A percentile compares a stretch with the other conserved stretches of the same genome.
Conservation (phyloP, 2,113 vertebrate species). For the Pagrus major region DNA sequence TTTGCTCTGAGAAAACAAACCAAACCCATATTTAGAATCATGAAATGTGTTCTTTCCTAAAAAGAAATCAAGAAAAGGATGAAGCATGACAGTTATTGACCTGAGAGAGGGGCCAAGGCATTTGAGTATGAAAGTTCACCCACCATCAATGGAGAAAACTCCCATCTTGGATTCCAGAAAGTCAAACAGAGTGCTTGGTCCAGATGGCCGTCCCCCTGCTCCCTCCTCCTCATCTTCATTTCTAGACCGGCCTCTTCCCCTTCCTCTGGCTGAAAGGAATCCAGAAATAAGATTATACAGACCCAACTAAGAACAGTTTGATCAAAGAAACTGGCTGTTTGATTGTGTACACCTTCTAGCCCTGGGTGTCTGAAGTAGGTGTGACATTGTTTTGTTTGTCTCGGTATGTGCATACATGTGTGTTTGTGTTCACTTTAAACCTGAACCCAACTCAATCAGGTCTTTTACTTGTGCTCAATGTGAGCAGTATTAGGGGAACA, state of each 20-base stretch:
- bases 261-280: constrained; percentile 83
- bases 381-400: background rate
- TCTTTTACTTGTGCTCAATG: background rate
- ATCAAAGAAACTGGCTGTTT: constrained; percentile 1
- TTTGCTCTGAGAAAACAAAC: constrained; percentile 87
- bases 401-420: background rate
- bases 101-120: background rate
- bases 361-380: background rate
- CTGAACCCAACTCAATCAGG: background rate
- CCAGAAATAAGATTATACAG: constrained; percentile 1
- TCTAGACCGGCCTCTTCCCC: constrained; percentile 90
- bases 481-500: background rate
- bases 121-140: constrained; percentile 33
- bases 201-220: constrained; percentile 91
- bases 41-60: background rate
- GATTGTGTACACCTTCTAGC: background rate
- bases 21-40: background rate
- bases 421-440: background rate
- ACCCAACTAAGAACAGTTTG: background rate
- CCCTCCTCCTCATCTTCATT: constrained; percentile 92
- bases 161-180: constrained; percentile 98
- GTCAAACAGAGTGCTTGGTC: constrained; percentile 96
- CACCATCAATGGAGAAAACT: constrained; percentile 92
- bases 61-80: background rate
- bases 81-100: background rate